Conservation (phyloP, 2,888 invertebrate genomes). For the Protonemura montana region DNA sequence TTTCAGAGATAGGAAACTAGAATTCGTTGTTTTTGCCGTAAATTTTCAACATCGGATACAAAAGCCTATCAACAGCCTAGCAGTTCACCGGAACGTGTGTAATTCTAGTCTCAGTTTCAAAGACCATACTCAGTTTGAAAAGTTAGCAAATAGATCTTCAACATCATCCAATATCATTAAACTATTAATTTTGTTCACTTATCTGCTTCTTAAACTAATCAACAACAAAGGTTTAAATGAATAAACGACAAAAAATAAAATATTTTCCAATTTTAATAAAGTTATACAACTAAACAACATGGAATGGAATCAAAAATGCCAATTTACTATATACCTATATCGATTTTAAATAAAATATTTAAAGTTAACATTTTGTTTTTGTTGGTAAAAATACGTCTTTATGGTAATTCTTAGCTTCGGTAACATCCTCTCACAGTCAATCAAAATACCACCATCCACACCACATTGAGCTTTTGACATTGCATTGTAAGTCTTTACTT, state of each 20-base stretch:
- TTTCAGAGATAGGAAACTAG: too few relatives aligned
- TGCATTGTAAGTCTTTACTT: conserved; percentile 48
- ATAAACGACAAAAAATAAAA: neutral
- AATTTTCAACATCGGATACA: too few relatives aligned
- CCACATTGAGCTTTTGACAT: neutral
- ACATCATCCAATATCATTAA: too few relatives aligned
- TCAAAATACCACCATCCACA: neutral
- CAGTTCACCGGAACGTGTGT: too few relatives aligned
- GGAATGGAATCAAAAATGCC: neutral
- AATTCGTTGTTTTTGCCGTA: too few relatives aligned
- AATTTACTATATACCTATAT: neutral
- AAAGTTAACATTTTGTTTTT: neutral
- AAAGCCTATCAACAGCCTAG: too few relatives aligned
- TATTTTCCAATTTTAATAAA: neutral
- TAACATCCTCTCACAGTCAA: neutral
- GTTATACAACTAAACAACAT: neutral
- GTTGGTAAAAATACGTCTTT: neutral
- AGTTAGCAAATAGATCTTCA: too few relatives aligned
- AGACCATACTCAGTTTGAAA: too few relatives aligned
- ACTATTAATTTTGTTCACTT: too few relatives aligned
- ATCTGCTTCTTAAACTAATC: too few relatives aligned
- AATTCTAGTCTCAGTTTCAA: too few relatives aligned
- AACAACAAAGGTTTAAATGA: too few relatives aligned
- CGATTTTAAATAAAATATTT: neutral
- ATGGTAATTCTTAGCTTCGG: neutral